Percentiles rank a stretch among this genome's conserved stretches.
Evolutionary conservation across 2,888 invertebrate genomes (phyloP).

Genomic region (Eristalinus aeneus): DNA sequence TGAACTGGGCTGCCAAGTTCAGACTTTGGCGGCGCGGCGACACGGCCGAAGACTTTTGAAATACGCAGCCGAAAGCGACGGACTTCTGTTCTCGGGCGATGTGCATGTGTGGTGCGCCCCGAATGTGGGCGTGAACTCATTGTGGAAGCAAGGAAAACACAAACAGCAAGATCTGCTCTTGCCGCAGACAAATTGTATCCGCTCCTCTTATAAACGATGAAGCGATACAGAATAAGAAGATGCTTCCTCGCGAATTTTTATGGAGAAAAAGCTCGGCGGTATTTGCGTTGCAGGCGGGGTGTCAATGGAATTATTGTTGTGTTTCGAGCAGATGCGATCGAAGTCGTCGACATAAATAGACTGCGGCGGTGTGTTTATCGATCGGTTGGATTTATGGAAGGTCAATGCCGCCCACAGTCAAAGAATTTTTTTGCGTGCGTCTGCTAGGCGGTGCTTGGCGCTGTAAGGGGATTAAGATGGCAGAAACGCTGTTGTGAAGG

Average conservation of each 20-base stretch:
- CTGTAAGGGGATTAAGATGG: neutral
- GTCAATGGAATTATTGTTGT: neutral
- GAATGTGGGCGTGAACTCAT: constrained; percentile 48
- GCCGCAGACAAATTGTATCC: neutral
- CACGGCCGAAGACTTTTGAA: neutral
- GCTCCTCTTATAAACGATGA: neutral
- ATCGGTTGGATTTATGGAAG: neutral
- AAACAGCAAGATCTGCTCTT: neutral
- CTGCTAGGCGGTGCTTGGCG: neutral
- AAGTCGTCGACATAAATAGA: neutral
- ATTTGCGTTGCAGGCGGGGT: neutral
- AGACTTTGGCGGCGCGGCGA: neutral
- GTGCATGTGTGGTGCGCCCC: neutral
- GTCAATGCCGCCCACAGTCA: neutral
- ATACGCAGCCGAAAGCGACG: neutral
- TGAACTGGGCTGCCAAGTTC: constrained; percentile 10
- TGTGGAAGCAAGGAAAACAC: constrained; percentile 7
- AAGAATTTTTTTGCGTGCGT: neutral
- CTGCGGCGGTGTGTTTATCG: neutral
- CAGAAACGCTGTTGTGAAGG: neutral
- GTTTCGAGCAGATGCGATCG: neutral
- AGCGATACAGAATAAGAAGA: neutral
- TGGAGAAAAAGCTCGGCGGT: neutral
- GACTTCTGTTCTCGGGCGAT: neutral
- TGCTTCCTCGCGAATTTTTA: neutral